Evolutionary conservation across 2,888 invertebrate species (phyloP), one percentile per base, ranked within the genome.

Genomic region (Chloromyia formosa): DNA sequence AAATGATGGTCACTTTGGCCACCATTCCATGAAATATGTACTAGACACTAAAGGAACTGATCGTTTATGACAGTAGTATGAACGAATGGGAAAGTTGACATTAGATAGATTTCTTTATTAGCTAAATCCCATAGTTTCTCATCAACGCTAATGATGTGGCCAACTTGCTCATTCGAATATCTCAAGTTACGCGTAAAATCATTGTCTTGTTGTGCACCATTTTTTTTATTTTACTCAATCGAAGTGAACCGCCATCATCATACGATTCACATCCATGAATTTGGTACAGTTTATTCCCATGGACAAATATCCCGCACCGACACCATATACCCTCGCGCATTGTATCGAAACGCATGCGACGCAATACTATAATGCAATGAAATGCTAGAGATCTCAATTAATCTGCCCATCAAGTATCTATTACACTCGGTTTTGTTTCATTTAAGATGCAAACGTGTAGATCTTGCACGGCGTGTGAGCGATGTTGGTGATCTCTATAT

Each of bases 401-500:
- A 73, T 73, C 62, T 73, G 73, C 73, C 73, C 73, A 73, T 73
- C 62, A 73, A 49, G 62, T 73, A 73, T 73, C 73, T 49, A 61
- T 73, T 73, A 73, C 73, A 23, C 61, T 62, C 60, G 73, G 73
- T 73, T 73, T 49, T 61, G 62, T 73, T 73, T 73, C 62, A 22
- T 35, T 73, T 60, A 72, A 71, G 58, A 35, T 35, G 23, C 56
- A 71, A 56, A 20, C 40, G 54, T 3, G 27, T 10, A 54, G 68
- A 54, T 54, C 40, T 22, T 66, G 45, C 23, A 23, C 18, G 66
- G 27, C 14, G 49, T 66, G 42, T 12, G 20, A 45, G 66, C 35
- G 42, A 61, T 61, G 23, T 61, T 61, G 61, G 35, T 61, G 61
- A 61, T 61, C 61, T 35, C 5, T 23, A 49, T n/a, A 9, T 14